Evolutionary conservation across 2,888 invertebrate species (phyloP), one percentile per base, ranked within the genome.

Genomic region (Drosophila monieri): DNA sequence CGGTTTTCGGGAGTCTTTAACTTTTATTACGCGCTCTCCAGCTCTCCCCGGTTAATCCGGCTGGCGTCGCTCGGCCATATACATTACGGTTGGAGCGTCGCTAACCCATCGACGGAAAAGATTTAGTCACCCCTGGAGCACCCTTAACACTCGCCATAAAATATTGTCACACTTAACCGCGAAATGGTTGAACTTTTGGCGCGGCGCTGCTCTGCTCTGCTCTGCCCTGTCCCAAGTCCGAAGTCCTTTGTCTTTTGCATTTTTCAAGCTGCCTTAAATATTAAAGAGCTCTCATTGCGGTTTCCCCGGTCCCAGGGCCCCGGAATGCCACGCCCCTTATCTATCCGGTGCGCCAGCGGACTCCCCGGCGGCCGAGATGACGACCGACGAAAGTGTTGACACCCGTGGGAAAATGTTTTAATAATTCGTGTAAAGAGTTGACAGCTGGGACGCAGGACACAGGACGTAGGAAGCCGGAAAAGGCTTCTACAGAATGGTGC

Each of bases 341-440:
- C 49, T 66, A 66, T 54, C 23, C 52, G 61, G 41, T 18, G 18
- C 15, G 10, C 39, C 39, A 4, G 1, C 39, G 53, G 48, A 32
- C 54, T 56, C 60, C 67, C 62, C 30, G 52, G 51, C 51, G 54
- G 47, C 68, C 65, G 51, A 62, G 61, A 67, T 59, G 62, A 60
- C 72, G 64, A 48, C 66, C 56, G 66, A 30, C 60, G 56, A 78
- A 79, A 81, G 84, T 86, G 84, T 85, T 85, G 87, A 81, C 81
- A 81, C 85, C 73, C 87, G 77, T 85, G 84, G 87, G 87, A 86
- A 85, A 85, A 86, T 81, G 81, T 74, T 85, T 86, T 81, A 85
- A 85, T 85, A 85, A 85, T 86, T 81, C 77, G 81, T 73, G 80
- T 68, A 80, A 80, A 85, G 85, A 80, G 86, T 81, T 85, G 84